These are phyloP conservation scores for Pelagia noctiluca DNA, from an alignment of 30 jellyfish, hydroid and myxozoan genomes.

Conservation along the genomic window DNA sequence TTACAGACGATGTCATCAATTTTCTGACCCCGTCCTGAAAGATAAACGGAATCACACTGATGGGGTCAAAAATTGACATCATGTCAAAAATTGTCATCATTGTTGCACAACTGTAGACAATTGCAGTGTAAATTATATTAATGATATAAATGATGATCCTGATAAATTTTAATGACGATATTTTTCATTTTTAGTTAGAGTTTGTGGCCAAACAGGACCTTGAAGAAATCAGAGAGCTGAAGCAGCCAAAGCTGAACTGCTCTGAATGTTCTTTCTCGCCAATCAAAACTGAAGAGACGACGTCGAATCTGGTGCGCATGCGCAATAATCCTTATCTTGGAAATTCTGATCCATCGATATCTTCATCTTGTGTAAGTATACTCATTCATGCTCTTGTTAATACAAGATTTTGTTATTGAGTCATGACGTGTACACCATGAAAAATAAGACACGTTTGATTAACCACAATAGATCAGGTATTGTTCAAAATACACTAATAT, in stretches of 20 bases:
- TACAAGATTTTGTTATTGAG: background rate
- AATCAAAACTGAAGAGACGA: constrained; percentile 77
- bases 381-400: background rate
- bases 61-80: too few relatives aligned
- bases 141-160: background rate
- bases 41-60: too few relatives aligned
- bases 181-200: constrained; percentile 34
- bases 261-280: constrained; percentile 71
- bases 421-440: too few relatives aligned
- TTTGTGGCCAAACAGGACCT: constrained; percentile 11
- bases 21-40: too few relatives aligned
- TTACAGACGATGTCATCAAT: too few relatives aligned
- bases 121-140: too few relatives aligned
- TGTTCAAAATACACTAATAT: too few relatives aligned
- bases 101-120: too few relatives aligned
- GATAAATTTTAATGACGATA: background rate
- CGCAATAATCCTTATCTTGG: constrained; percentile 93
- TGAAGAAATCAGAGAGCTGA: background rate
- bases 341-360: constrained; percentile 95
- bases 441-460: too few relatives aligned
- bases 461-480: too few relatives aligned
- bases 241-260: constrained; percentile 5
- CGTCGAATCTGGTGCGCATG: constrained; percentile 92
- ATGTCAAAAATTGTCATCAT: too few relatives aligned
- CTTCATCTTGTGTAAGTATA: constrained; percentile 90